Conservation (phyloP, 1,140 invertebrate genomes). For the Hyles vespertilio region DNA sequence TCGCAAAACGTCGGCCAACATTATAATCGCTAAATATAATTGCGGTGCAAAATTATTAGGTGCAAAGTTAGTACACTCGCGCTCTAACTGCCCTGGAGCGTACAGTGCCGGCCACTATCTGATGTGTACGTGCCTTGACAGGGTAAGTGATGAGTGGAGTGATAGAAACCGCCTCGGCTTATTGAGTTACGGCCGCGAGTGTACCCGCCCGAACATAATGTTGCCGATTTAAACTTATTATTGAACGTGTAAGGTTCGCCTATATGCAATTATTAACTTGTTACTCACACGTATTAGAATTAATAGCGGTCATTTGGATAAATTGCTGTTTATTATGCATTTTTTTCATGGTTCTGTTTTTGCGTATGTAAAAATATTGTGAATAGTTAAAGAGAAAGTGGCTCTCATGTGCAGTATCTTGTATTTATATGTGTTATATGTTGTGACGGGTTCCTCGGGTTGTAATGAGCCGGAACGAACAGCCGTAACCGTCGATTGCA, state of each 20-base stretch:
- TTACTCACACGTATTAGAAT: too few species aligned
- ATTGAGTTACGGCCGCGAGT: slow-evolving; percentile 28
- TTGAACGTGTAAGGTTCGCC: not conserved
- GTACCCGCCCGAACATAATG: slow-evolving; percentile 11
- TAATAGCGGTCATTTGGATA: too few species aligned
- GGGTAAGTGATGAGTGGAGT: slow-evolving; percentile 29
- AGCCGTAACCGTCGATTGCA: too few species aligned
- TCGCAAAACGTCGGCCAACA: slow-evolving; percentile 15
- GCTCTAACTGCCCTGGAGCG: slow-evolving; percentile 9
- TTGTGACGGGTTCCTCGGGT: too few species aligned
- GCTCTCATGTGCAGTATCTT: too few species aligned
- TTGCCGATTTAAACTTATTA: slow-evolving; percentile 2
- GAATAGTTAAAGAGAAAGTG: too few species aligned
- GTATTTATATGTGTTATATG: too few species aligned
- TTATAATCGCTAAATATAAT: slow-evolving; percentile 27
- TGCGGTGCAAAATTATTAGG: slow-evolving; percentile 45
- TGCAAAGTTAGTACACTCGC: slow-evolving; percentile 28
- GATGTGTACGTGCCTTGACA: slow-evolving; percentile 28
- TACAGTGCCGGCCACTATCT: slow-evolving; percentile 20
- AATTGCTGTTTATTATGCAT: too few species aligned
- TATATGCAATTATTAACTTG: not conserved
- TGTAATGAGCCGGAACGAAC: too few species aligned
- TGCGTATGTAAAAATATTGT: too few species aligned
- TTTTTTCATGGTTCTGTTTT: too few species aligned
- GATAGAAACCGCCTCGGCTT: slow-evolving; percentile 26